Evolutionary conservation across 2,113 vertebrate species (phyloP), one percentile per base, ranked within the genome.

Genomic region (Pitta sordida): DNA sequence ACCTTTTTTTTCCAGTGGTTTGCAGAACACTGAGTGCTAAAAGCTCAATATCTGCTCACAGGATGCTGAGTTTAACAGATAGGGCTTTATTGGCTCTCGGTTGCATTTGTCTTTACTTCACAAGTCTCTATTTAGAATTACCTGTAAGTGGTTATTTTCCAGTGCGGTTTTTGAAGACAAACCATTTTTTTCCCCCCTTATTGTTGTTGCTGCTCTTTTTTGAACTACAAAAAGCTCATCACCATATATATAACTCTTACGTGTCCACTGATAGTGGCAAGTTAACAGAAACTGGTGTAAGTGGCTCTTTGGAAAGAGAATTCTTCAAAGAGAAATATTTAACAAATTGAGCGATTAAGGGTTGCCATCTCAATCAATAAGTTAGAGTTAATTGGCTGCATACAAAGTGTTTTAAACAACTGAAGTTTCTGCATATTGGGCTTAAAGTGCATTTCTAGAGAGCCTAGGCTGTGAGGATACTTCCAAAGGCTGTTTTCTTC

Each of bases 1-100:
- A 96, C 96, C 82, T 81, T 95, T 87, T 95, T 96, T 96, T 96
- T 96, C 96, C 96, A 96, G 94, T 94, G 90, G 95, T 93, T 95
- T 94, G 48, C 68, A 90, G 91, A 91, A 32, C 64, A 86, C 48
- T 74, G 75, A 74, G 63, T 68, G 85, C 75, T 95, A 67, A 94
- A 95, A 94, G 90, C 87, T 93, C 68, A 83, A 12, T 94, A 90
- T 81, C 68, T 48, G 75, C 82, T 95, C 93, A 96, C 95, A 96
- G 96, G 96, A 96, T 96, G 95, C 94, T 7, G 68, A 76, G 79
- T 95, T 94, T 90, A 95, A 94, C 94, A 88, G 85, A 91, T 75
- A 81, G 91, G 71, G 39, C 85, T 95, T 83, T 95, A 96, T 94
- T 95, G 93, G 67, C 64, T 85, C 65, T 85, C 5, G 2, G 84